These are phyloP conservation scores for Lepus townsendii DNA, from an alignment of 2,797 vertebrate species.

Conservation along the genomic window DNA sequence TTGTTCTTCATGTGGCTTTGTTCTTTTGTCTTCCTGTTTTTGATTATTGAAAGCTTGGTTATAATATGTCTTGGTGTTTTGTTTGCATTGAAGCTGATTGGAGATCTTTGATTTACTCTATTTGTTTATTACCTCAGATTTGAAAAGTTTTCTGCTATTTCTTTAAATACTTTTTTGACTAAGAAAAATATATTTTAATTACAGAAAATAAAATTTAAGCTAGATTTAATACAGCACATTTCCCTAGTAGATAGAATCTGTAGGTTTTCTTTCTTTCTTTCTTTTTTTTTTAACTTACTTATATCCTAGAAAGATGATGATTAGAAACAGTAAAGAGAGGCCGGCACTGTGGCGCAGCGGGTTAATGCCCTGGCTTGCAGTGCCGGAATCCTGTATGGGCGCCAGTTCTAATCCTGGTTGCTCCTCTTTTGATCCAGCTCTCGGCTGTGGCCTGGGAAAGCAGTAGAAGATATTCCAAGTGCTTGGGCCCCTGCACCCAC, in stretches of 20 bases:
- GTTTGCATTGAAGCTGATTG: neutral
- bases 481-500: too few relatives aligned
- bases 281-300: neutral
- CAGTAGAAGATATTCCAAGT: too few relatives aligned
- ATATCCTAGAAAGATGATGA: neutral
- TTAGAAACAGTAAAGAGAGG: neutral
- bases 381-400: too few relatives aligned
- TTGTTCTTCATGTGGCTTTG: too few relatives aligned
- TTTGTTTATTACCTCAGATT: neutral
- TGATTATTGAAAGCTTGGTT: neutral
- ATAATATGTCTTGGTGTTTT: neutral
- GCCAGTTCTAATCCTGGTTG: too few relatives aligned
- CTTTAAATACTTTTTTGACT: neutral
- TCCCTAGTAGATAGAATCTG: neutral
- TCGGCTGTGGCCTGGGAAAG: too few relatives aligned
- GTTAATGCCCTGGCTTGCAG: too few relatives aligned
- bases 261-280: neutral
- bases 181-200: conserved; percentile 6
- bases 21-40: neutral
- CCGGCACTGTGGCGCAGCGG: too few relatives aligned
- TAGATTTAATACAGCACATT: neutral
- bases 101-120: neutral
- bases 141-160: neutral
- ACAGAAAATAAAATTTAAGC: neutral
- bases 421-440: too few relatives aligned